Percentiles rank a stretch among this genome's conserved stretches.
Evolutionary conservation across 2,797 vertebrate genomes (phyloP).

Genomic region (Enteromius anoplus): DNA sequence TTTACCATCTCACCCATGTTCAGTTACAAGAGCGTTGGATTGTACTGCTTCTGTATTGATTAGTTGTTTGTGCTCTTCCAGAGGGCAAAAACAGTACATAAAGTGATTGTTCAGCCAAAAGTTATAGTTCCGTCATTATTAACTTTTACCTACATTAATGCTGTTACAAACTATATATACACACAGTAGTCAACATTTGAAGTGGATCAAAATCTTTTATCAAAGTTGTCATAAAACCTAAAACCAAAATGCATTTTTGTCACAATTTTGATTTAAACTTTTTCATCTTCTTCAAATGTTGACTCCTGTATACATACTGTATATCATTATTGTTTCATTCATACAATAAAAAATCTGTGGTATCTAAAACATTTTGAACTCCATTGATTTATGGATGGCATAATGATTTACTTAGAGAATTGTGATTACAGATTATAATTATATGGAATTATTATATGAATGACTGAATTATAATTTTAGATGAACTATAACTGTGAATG

Average conservation of each 20-base stretch:
- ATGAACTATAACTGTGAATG: background rate
- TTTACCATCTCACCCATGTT: constrained; percentile 59
- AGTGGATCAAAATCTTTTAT: too few relatives aligned
- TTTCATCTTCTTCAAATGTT: too few relatives aligned
- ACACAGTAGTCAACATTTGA: too few relatives aligned
- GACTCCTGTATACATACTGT: too few relatives aligned
- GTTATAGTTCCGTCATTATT: background rate
- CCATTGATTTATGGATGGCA: background rate
- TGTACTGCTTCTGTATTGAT: constrained; percentile 74
- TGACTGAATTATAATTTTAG: background rate
- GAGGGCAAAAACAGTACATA: constrained; percentile 65
- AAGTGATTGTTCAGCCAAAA: constrained; percentile 41
- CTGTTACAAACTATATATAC: background rate
- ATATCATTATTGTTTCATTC: too few relatives aligned
- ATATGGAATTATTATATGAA: background rate
- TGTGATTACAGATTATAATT: background rate
- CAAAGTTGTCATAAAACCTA: too few relatives aligned
- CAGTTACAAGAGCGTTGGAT: constrained; percentile 70
- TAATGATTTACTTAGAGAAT: background rate
- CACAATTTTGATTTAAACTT: too few relatives aligned
- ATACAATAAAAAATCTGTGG: background rate
- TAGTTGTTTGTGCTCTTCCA: constrained; percentile 69
- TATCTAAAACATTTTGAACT: background rate
- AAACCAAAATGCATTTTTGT: too few relatives aligned
- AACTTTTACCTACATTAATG: background rate